Evolutionary conservation across 1,140 invertebrate genomes (phyloP).

Genomic region (Ceratosolen fusciceps): DNA sequence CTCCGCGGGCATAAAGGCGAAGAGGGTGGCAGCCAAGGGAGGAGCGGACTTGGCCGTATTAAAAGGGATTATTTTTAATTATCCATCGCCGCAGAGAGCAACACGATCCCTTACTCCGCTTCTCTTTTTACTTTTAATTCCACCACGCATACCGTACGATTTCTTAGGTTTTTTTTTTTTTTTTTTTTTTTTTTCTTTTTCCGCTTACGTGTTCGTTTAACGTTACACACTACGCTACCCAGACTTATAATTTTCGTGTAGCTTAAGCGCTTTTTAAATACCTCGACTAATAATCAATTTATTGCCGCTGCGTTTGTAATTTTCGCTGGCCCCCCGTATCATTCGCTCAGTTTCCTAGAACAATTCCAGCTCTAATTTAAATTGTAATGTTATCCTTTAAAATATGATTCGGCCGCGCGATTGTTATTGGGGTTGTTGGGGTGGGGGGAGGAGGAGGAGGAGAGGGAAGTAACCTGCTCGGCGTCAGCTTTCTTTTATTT

Average conservation of each 20-base stretch:
- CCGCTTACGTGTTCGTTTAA: conserved; percentile 37
- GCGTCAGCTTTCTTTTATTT: too few species aligned
- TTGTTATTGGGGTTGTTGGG: too few species aligned
- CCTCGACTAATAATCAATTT: conserved; percentile 13
- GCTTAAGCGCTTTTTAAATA: background rate
- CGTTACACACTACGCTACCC: conserved; percentile 2
- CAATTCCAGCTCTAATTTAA: background rate
- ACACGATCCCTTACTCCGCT: conserved; percentile 31
- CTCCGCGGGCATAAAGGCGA: too few species aligned
- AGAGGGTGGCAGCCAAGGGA: too few species aligned
- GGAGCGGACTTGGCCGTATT: conserved; percentile 60
- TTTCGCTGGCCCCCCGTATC: too few species aligned
- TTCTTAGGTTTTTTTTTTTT: too few species aligned
- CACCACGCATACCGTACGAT: conserved; percentile 29
- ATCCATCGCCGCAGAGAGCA: conserved; percentile 56
- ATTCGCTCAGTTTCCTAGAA: background rate
- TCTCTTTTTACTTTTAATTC: conserved; percentile 34
- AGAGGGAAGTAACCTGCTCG: background rate
- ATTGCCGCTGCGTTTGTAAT: background rate
- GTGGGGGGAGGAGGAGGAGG: too few species aligned
- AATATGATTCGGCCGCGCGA: background rate
- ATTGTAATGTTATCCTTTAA: background rate
- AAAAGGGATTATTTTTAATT: conserved; percentile 72
- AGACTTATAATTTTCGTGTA: conserved; percentile 16
- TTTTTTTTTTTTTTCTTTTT: too few species aligned